A percentile compares a stretch with the other conserved stretches of the same genome.
Conservation (phyloP, 2,113 vertebrate genomes). For the Hiodon tergisus region DNA sequence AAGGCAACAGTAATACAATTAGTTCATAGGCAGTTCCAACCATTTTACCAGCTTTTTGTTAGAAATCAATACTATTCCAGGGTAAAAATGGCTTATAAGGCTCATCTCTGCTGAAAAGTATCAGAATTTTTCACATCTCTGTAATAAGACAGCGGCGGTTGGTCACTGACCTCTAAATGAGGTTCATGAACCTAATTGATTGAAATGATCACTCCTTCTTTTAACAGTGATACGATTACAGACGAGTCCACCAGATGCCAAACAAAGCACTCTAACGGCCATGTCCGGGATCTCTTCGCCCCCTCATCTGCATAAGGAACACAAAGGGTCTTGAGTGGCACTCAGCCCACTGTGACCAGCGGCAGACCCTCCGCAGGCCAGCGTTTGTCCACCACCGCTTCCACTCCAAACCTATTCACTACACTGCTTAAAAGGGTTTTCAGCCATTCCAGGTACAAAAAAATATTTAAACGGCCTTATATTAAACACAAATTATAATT, state of each 20-base stretch:
- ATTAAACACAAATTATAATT: constrained; percentile 17
- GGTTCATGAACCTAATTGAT: background rate
- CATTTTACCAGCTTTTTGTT: too few relatives aligned
- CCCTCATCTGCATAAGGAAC: constrained; percentile 7
- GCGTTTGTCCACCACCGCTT: background rate
- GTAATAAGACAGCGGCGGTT: background rate
- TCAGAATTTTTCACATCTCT: too few relatives aligned
- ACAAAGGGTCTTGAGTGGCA: constrained; percentile 3
- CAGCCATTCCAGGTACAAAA: background rate
- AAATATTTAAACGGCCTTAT: constrained; percentile 4
- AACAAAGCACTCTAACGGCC: constrained; percentile 7
- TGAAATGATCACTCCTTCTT: constrained; percentile 1
- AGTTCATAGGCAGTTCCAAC: too few relatives aligned
- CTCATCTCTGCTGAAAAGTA: too few relatives aligned
- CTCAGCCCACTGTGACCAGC: background rate
- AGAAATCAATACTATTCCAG: too few relatives aligned
- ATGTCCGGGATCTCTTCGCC: background rate
- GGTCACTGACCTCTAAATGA: background rate
- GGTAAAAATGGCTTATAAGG: too few relatives aligned
- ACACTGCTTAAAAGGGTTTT: constrained; percentile 10
- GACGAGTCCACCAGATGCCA: background rate
- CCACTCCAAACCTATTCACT: constrained; percentile 4
- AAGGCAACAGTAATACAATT: too few relatives aligned
- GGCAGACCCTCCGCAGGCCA: background rate
- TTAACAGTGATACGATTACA: background rate